Evolutionary conservation across 2,113 vertebrate genomes (phyloP).

Genomic region (Sinocyclocheilus rhinocerous): DNA sequence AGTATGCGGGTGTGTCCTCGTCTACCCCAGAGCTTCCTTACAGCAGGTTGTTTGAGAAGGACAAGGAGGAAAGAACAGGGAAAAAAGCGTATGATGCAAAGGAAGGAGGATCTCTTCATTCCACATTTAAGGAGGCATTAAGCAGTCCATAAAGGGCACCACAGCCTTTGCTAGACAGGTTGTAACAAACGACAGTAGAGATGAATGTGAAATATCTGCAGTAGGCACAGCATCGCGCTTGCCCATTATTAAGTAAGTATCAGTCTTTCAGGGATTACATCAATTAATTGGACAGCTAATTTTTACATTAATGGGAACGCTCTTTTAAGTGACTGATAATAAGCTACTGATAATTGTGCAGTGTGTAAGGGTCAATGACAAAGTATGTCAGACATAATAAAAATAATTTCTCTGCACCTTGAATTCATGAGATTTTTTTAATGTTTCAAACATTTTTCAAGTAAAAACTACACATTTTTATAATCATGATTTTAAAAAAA

Average conservation of each 20-base stretch:
- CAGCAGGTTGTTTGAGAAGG: slow-evolving; percentile 67
- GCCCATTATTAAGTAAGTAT: neutral
- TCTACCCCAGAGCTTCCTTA: slow-evolving; percentile 71
- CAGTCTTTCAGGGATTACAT: neutral
- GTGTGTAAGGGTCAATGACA: neutral
- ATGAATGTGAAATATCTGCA: slow-evolving; percentile 2
- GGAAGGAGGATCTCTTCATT: slow-evolving; percentile 48
- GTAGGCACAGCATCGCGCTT: neutral
- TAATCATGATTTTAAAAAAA: no score
- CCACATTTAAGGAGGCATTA: slow-evolving; percentile 7
- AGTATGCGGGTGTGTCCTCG: slow-evolving; percentile 80
- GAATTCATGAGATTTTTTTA: no score
- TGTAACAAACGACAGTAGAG: slow-evolving; percentile 21
- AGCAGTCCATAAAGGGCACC: neutral
- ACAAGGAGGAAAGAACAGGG: slow-evolving; percentile 47
- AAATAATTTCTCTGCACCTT: neutral
- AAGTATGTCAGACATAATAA: neutral
- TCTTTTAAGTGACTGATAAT: neutral
- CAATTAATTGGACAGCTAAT: neutral
- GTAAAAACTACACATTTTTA: no score
- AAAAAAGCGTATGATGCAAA: slow-evolving; percentile 41
- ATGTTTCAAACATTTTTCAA: no score
- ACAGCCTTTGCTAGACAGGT: neutral
- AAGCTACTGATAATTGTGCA: neutral
- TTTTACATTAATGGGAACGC: neutral